These are phyloP conservation scores for Atethmia centrago DNA, from an alignment of 2,888 invertebrate species.

Conservation along the genomic window DNA sequence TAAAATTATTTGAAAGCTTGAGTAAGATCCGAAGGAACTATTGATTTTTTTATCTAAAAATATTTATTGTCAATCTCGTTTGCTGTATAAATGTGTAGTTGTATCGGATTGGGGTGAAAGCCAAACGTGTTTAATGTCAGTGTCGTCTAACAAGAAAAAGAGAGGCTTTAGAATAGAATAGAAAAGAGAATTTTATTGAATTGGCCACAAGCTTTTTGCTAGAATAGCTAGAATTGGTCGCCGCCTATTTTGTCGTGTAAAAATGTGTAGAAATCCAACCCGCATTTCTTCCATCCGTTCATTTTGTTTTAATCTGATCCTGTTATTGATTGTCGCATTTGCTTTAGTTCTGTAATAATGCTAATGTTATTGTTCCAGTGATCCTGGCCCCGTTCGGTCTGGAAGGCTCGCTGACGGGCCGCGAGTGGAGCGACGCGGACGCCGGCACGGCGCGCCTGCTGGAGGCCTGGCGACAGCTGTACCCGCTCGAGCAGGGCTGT, in stretches of 20 bases:
- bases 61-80: not conserved
- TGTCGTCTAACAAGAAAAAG: not conserved
- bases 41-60: not conserved
- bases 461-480: constrained; percentile 98
- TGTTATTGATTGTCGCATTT: not conserved
- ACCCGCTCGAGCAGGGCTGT: constrained; percentile 94
- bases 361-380: constrained; percentile 89
- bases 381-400: constrained; percentile 98
- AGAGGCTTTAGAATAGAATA: not conserved
- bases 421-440: constrained; percentile 93
- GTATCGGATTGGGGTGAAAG: not conserved
- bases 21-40: not conserved
- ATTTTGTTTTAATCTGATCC: not conserved
- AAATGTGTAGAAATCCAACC: not conserved
- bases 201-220: not conserved
- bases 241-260: not conserved
- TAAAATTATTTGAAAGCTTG: not conserved
- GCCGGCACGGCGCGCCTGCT: constrained; percentile 94
- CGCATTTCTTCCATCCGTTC: not conserved
- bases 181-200: not conserved
- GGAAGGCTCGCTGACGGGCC: constrained; percentile 97
- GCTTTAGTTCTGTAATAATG: not conserved
- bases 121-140: not conserved
- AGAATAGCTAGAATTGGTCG: no score
- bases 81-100: not conserved